Evolutionary conservation across 2,797 vertebrate genomes (phyloP).

Genomic region (Coracias cyanogaster): DNA sequence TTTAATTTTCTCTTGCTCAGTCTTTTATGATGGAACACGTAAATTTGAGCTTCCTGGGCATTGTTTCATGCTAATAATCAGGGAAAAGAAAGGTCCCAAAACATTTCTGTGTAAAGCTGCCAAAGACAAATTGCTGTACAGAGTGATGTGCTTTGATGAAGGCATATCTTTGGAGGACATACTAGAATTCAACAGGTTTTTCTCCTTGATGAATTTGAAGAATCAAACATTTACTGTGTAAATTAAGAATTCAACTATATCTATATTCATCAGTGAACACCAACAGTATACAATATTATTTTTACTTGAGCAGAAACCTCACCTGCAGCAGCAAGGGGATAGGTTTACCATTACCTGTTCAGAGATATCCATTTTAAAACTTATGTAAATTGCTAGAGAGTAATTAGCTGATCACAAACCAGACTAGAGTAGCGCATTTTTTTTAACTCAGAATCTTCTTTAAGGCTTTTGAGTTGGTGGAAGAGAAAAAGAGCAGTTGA

Average conservation of each 20-base stretch:
- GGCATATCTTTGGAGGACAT: neutral
- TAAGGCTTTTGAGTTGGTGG: neutral
- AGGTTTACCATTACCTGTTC: neutral
- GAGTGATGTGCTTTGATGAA: neutral
- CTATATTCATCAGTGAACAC: neutral
- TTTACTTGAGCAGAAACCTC: neutral
- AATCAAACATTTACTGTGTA: neutral
- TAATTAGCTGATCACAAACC: neutral
- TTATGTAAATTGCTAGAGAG: neutral
- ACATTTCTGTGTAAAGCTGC: neutral
- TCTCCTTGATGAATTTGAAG: neutral
- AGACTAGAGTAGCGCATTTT: rapidly evolving
- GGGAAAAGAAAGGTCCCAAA: neutral
- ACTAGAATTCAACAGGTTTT: neutral
- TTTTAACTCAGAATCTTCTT: neutral
- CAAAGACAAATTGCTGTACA: neutral
- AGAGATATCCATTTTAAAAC: neutral
- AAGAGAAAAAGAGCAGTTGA: neutral
- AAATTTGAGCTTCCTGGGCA: neutral
- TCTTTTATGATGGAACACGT: neutral
- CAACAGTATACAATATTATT: neutral
- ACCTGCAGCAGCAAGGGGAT: neutral
- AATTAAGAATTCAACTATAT: neutral
- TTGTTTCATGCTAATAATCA: neutral
- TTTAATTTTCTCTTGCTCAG: neutral